Evolutionary conservation across 2,113 vertebrate genomes (phyloP), one percentile per base, ranked within the genome.

Genomic region (Mormyrus lacerda): DNA sequence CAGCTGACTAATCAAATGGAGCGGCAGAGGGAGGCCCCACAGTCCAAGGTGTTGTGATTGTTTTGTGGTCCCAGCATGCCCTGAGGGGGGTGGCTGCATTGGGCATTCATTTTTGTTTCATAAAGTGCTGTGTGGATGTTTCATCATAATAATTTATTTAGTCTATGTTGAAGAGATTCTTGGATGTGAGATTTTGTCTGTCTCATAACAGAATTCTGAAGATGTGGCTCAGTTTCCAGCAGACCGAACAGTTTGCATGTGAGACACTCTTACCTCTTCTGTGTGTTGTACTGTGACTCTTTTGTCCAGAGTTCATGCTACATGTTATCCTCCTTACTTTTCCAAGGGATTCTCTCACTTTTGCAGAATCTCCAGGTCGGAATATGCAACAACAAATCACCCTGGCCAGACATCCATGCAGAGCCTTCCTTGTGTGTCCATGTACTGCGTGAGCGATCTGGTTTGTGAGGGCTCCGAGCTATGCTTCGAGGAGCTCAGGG

Each of bases 401-500:
- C 19, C 91, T 0, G 17, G 19, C 1, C 89, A 89, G 5, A 39
- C 44, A 27, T 2, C 89, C 0, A 10, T 1, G 2, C n/a, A 4
- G 27, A 0, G 76, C 0, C 24, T 87, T 9, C 86, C 61, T 90
- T 92, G 91, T 2, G 91, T 96, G 35, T 91, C 95, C 0, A 95
- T 94, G 94, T 98, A 98, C 91, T 92, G 92, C 51, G 95, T 92
- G 89, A 93, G 95, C 0, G 94, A 94, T 2, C 95, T 98, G 1
- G 48, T 92, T 17, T 95, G 93, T 55, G 95, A 95, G 3, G 96
- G 94, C 0, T 95, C 95, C 0, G 97, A 98, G 89, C 88, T 97
- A 15, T 95, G 95, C 53, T 97, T 98, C 19, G 97, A 98, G 92
- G 97, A 98, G 92, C 93, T 96, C 35, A 90, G 97, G 91, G 97